Evolutionary conservation across 2,888 invertebrate genomes (phyloP).

Genomic region (Mantis religiosa): DNA sequence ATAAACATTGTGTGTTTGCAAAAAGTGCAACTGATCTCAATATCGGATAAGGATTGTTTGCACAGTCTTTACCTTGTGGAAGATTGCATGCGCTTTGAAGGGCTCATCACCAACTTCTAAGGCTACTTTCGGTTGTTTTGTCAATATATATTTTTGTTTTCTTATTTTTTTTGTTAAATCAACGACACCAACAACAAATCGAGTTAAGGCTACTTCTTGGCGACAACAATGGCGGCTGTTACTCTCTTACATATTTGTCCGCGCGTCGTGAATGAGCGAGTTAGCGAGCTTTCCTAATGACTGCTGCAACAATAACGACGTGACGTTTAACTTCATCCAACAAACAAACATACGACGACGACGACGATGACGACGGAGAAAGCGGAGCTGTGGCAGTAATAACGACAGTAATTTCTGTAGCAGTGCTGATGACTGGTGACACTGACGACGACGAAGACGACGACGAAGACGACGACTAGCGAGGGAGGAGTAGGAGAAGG

Average conservation of each 20-base stretch:
- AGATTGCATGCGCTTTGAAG: neutral
- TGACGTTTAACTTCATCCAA: neutral
- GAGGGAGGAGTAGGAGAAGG: neutral
- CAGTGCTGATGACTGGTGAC: neutral
- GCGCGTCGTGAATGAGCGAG: neutral
- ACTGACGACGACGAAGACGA: neutral
- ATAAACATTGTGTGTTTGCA: neutral
- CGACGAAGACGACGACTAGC: neutral
- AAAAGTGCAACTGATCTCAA: neutral
- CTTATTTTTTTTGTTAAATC: neutral
- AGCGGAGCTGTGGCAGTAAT: neutral
- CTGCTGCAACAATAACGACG: neutral
- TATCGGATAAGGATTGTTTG: neutral
- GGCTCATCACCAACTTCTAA: conserved; percentile 1
- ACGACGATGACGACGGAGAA: neutral
- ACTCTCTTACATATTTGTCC: neutral
- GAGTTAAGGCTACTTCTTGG: conserved; percentile 12
- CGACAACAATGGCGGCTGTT: neutral
- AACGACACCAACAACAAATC: neutral
- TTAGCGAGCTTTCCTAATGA: neutral
- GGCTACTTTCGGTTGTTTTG: conserved; percentile 3
- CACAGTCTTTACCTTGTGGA: neutral
- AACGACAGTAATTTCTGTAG: neutral
- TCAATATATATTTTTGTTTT: neutral
- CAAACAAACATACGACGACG: neutral